phyloP scores from a whole-genome alignment of 2,797 vertebrate genomes.

The Melanitta fusca region DNA sequence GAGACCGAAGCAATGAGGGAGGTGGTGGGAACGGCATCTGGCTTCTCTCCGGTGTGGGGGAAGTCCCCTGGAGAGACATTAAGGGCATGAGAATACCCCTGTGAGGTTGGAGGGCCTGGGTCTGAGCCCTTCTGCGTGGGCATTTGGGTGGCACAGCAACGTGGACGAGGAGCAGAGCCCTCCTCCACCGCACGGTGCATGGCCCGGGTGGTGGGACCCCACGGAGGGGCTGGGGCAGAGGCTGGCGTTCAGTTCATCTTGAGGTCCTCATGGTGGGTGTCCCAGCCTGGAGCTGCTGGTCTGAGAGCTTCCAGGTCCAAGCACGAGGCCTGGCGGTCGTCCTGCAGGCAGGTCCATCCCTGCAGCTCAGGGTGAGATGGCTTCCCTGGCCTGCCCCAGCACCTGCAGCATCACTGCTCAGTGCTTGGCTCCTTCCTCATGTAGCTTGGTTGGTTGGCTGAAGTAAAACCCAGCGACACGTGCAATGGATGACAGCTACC shows the following conservation, averaged over 20 bases:
- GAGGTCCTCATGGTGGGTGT: rapidly evolving
- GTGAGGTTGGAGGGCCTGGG: not conserved
- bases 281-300: not conserved
- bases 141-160: not conserved
- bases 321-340: not conserved
- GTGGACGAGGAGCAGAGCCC: not conserved
- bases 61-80: not conserved
- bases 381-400: not conserved
- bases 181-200: not conserved
- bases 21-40: not conserved
- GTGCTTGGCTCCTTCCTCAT: no score
- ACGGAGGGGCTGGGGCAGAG: not conserved
- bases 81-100: not conserved
- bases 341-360: not conserved
- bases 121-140: not conserved
- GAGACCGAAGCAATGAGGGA: not conserved
- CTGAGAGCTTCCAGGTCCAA: not conserved
- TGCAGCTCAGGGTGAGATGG: not conserved
- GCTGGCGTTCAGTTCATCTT: not conserved
- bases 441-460: not conserved
- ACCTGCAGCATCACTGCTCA: no score
- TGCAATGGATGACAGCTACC: not conserved
- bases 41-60: not conserved
- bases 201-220: not conserved
- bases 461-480: not conserved